Evolutionary conservation across 1,140 invertebrate genomes (phyloP), one percentile per base, ranked within the genome.

Genomic region (Drosophila nigromelanica): DNA sequence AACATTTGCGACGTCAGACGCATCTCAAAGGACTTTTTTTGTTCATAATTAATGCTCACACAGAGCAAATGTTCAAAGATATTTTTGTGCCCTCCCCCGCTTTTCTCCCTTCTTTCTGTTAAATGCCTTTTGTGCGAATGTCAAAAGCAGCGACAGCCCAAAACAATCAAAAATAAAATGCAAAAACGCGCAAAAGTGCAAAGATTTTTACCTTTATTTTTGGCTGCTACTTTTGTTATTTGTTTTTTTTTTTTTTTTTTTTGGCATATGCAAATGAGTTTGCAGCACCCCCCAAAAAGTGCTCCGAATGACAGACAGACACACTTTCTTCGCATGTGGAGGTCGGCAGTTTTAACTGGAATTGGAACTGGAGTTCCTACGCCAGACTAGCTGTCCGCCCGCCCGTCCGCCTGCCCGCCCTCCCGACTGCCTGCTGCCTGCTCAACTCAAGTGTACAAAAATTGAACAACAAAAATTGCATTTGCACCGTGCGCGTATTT

Each of bases 401-500:
- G 11, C 8, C 15, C 15, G 11, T 12, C 43, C 35, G 14, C 4
- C 39, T 12, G 39, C 11, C 33, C 45, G 39, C 11, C 33, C n/a
- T n/a, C 14, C 12, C 24, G 18, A 18, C 39, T 55, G 12, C 30
- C 56, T 15, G 15, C 12, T 59, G 56, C 14, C 18, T 37, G 50
- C 30, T 50, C 43, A 37, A 91, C 90, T 89, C 82, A 90, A n/a
- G n/a, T n/a, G n/a, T n/a, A n/a, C n/a, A n/a, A n/a, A n/a, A n/a
- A n/a, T n/a, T n/a, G n/a, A n/a, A n/a, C n/a, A n/a, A n/a, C n/a
- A n/a, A n/a, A n/a, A n/a, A n/a, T n/a, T n/a, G n/a, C n/a, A n/a
- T n/a, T n/a, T n/a, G n/a, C 90, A 89, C 80, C 90, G 85, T 90
- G 89, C 90, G 90, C 90, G 79, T 91, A 91, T 91, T 91, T 91